Evolutionary conservation across 64 coral and sea anemone species (phyloP).

Genomic region (Platygyra sinensis): DNA sequence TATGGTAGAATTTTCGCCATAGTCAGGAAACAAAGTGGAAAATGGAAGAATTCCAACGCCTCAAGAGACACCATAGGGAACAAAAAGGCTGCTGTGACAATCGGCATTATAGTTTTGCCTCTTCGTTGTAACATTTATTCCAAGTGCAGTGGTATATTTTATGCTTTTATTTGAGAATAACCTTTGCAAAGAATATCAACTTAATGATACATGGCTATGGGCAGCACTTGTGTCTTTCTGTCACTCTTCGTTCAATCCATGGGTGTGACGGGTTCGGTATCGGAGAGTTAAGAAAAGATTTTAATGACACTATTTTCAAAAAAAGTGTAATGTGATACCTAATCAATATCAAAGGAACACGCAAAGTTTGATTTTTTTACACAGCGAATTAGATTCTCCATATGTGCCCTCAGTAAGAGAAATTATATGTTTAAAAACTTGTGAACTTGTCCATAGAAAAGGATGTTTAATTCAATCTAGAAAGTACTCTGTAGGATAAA

Average conservation of each 20-base stretch:
- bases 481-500: no score
- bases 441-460: no score
- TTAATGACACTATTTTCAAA: not conserved
- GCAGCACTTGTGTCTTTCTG: not conserved
- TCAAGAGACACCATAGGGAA: not conserved
- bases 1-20: not conserved
- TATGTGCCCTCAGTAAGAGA: no score
- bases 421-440: no score
- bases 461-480: no score
- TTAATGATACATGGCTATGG: constrained; percentile 9
- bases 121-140: not conserved
- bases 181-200: not conserved
- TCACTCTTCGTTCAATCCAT: constrained; percentile 15
- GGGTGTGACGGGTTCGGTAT: not conserved
- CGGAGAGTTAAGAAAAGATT: constrained; percentile 11
- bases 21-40: not conserved
- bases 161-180: not conserved
- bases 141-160: not conserved
- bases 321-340: not conserved
- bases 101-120: not conserved
- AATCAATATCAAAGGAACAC: no score
- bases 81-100: constrained; percentile 4
- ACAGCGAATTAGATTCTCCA: no score
- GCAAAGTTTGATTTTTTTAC: no score
- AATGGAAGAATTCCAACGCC: not conserved